Base-by-base conservation (phyloP, 35 echinoderm and acorn worm species). In the Eucidaris tribuloides region DNA sequence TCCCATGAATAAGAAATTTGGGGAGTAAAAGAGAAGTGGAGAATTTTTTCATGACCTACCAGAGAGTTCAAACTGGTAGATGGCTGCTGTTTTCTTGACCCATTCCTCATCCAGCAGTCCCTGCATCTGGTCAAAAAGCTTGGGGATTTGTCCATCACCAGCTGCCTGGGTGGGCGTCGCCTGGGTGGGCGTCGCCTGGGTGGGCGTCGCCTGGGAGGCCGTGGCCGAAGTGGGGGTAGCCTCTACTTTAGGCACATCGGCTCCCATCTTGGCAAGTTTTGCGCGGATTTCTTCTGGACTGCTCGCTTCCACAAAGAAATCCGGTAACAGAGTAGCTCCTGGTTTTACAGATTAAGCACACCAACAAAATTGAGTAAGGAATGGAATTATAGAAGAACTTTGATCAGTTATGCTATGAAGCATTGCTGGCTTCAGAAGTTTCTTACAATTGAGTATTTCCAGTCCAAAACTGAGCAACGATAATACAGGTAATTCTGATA, bases 261-360 rank as follows among this genome's bases (percentile, higher is more conserved):
- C 46, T 4, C 52, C 28, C 25, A 42, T 35, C 24, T 78, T 71
- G 23, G 48, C 65, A 77, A 58, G 54, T 86, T 52, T 42, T 27
- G 68, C 41, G 9, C 44, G 72, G 0, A 79, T 78, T 58, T 89
- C 87, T 23, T 84, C 61, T 4, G 82, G 82, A 40, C 65, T 81
- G n/a, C n/a, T n/a, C 3, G 83, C n/a, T 15, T 90, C 91, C 59
- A 92, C 60, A 54, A 99, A 99, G 74, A 93, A 99, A 45, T 99
- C 96, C 56, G 91, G 96, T 44, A 93, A 83, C 25, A 99, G 84
- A 25, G 84, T 63, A 42, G 78, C 40, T 5, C 96, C 96, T 98
- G 62, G n/a, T n/a, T n/a, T n/a, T n/a, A n/a, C n/a, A 41, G 6
- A n/a, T n/a, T n/a, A n/a, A n/a, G n/a, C n/a, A n/a, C n/a, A n/a